phyloP scores from a whole-genome alignment of 2,888 invertebrate genomes.

The Drosophila rellima region DNA sequence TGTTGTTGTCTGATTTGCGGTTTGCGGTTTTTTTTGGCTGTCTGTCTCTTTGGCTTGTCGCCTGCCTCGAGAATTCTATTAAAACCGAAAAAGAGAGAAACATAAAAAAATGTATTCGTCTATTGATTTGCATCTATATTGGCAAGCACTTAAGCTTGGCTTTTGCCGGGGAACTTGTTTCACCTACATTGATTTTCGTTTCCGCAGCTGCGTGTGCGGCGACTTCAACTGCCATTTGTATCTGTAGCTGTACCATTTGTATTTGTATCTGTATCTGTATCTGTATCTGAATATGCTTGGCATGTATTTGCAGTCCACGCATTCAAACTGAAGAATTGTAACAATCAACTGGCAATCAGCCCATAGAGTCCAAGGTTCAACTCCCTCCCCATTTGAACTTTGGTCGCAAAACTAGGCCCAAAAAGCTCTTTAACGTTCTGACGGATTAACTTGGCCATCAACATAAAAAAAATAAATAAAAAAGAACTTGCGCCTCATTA shows the following conservation, averaged over 20 bases:
- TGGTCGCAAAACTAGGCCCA: conserved; percentile 30
- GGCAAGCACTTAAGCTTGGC: conserved; percentile 64
- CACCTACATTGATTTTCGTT: conserved; percentile 74
- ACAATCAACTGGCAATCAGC: conserved; percentile 24
- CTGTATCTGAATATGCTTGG: conserved; percentile 16
- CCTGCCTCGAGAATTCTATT: conserved; percentile 65
- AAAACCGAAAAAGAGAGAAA: conserved; percentile 49
- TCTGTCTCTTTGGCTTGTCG: conserved; percentile 1
- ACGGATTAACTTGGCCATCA: conserved; percentile 53
- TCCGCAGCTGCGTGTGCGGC: conserved; percentile 78
- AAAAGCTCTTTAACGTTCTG: conserved; percentile 43
- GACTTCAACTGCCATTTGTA: conserved; percentile 47
- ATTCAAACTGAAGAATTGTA: conserved; percentile 23
- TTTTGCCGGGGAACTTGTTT: conserved; percentile 70
- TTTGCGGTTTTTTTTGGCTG: conserved; percentile 56
- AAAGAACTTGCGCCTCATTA: conserved; percentile 59
- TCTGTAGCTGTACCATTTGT: conserved; percentile 31
- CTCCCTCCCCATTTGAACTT: conserved; percentile 58
- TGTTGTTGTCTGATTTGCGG: conserved; percentile 68
- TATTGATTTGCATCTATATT: conserved; percentile 77
- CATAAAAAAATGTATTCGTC: conserved; percentile 42
- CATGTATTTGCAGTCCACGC: conserved; percentile 21
- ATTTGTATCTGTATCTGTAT: conserved; percentile 49
- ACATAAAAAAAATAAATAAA: conserved; percentile 23
- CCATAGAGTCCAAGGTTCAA: conserved; percentile 65